Evolutionary conservation across 2,888 invertebrate genomes (phyloP).

Genomic region (Cosmia pyralina): DNA sequence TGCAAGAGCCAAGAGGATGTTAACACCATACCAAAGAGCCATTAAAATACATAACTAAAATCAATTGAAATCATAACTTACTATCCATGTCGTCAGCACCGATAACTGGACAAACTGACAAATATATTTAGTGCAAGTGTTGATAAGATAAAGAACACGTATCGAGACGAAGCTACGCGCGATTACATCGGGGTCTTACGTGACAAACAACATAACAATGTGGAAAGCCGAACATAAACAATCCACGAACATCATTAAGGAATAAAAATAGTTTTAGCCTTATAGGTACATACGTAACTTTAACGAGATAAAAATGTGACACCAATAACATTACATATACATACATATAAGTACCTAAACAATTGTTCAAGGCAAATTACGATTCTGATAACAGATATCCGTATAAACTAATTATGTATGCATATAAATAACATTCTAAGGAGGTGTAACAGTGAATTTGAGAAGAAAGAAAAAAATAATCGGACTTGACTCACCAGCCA

Average conservation of each 20-base stretch:
- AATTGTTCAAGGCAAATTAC: slow-evolving; percentile 72
- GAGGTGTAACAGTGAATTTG: slow-evolving; percentile 53
- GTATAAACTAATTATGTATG: slow-evolving; percentile 64
- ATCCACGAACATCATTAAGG: slow-evolving; percentile 41
- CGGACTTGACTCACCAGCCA: slow-evolving; percentile 83
- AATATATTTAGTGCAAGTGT: slow-evolving; percentile 72
- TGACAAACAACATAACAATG: slow-evolving; percentile 61
- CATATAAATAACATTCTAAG: slow-evolving; percentile 54
- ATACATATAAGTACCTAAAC: slow-evolving; percentile 63
- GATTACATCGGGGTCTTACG: slow-evolving; percentile 65
- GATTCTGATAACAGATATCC: slow-evolving; percentile 68
- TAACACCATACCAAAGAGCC: slow-evolving; percentile 40
- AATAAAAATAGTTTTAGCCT: slow-evolving; percentile 51
- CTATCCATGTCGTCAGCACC: slow-evolving; percentile 76
- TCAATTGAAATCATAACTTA: slow-evolving; percentile 71
- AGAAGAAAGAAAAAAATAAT: slow-evolving; percentile 49
- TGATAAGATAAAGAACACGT: slow-evolving; percentile 79
- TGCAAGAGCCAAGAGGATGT: slow-evolving; percentile 56
- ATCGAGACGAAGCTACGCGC: slow-evolving; percentile 64
- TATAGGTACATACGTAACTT: slow-evolving; percentile 57
- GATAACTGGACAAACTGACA: slow-evolving; percentile 73
- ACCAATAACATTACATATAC: slow-evolving; percentile 55
- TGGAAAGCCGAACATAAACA: slow-evolving; percentile 61
- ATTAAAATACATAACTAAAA: slow-evolving; percentile 53
- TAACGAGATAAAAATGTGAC: slow-evolving; percentile 56